A percentile compares a stretch with the other conserved stretches of the same genome.
phyloP scores from a whole-genome alignment of 2,797 vertebrate genomes.

The Tadarida brasiliensis region DNA sequence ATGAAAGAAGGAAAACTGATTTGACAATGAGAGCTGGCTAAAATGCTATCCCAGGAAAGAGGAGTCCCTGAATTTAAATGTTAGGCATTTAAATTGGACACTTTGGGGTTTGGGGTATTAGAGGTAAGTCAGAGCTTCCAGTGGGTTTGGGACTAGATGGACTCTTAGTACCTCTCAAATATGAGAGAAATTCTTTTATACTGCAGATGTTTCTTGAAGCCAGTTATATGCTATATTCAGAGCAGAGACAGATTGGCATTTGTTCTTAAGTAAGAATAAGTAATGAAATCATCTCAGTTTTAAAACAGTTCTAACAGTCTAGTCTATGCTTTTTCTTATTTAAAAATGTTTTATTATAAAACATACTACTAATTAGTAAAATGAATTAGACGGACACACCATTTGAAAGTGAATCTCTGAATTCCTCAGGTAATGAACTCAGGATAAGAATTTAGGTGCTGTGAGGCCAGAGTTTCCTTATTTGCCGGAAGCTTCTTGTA shows the following conservation, averaged over 20 bases:
- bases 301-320: not conserved
- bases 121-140: not conserved
- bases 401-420: not conserved
- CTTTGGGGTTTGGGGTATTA: no score
- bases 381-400: not conserved
- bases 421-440: not conserved
- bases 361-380: not conserved
- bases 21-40: not conserved
- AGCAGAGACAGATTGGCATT: not conserved
- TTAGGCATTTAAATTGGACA: not conserved
- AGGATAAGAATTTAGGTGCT: not conserved
- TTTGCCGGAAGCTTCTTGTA: not conserved
- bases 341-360: not conserved
- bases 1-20: not conserved
- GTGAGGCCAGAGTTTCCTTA: not conserved
- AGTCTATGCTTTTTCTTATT: not conserved
- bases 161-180: not conserved
- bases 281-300: not conserved
- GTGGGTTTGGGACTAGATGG: not conserved
- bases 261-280: not conserved
- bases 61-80: not conserved
- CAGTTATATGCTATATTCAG: not conserved
- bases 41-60: not conserved
- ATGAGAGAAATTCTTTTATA: not conserved
- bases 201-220: not conserved